phyloP scores from a whole-genome alignment of 2,888 invertebrate genomes.

The Cataglyphis altisquamis region DNA sequence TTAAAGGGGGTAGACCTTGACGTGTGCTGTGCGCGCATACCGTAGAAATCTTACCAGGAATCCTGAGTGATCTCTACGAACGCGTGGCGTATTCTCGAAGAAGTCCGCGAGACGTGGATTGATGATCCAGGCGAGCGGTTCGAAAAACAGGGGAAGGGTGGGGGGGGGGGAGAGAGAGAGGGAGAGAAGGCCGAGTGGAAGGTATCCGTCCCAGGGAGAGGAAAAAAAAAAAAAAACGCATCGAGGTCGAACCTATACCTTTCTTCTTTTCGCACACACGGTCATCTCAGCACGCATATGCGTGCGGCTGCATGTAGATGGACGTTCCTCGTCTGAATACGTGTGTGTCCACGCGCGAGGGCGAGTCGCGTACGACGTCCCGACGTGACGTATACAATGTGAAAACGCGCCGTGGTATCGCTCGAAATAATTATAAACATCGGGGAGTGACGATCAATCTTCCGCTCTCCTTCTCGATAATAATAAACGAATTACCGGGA shows the following conservation, averaged over 20 bases:
- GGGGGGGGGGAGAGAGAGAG: background rate
- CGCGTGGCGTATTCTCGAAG: constrained; percentile 56
- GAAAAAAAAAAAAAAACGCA: constrained; percentile 35
- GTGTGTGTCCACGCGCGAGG: constrained; percentile 24
- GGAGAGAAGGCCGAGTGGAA: background rate
- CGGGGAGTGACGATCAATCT: constrained; percentile 81
- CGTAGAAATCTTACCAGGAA: constrained; percentile 25
- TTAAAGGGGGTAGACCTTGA: constrained; percentile 13
- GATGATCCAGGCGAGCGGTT: constrained; percentile 74
- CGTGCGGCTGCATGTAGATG: constrained; percentile 11
- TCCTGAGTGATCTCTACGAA: constrained; percentile 44
- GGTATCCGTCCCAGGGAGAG: constrained; percentile 20
- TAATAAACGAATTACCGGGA: constrained; percentile 80
- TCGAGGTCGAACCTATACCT: constrained; percentile 62
- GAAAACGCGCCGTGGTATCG: constrained; percentile 70
- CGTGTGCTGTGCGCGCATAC: background rate
- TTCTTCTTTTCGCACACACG: constrained; percentile 60
- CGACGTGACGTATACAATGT: constrained; percentile 63
- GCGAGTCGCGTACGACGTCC: constrained; percentile 55
- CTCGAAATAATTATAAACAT: constrained; percentile 81
- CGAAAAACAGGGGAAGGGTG: constrained; percentile 36
- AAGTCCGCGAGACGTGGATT: constrained; percentile 76
- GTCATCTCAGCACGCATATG: background rate
- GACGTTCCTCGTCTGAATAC: background rate
- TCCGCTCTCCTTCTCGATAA: constrained; percentile 74